A percentile compares a stretch with the other conserved stretches of the same genome.
Conservation (phyloP, 2,797 vertebrate genomes). For the Sparus aurata region DNA sequence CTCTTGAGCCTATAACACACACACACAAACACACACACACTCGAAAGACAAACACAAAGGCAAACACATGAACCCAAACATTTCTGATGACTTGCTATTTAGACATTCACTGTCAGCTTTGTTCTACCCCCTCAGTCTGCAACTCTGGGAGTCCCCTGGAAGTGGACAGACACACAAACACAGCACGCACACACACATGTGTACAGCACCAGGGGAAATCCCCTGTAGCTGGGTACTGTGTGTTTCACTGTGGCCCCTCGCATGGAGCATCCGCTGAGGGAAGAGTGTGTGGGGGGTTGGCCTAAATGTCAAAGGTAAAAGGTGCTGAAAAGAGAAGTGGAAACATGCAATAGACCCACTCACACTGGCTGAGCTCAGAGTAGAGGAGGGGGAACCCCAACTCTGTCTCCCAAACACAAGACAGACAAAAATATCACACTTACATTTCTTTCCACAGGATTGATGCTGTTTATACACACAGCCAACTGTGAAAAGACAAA, state of each 20-base stretch:
- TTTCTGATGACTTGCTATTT: constrained; percentile 57
- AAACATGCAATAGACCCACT: constrained; percentile 79
- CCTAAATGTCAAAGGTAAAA: constrained; percentile 84
- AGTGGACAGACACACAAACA: constrained; percentile 62
- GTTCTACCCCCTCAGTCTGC: constrained; percentile 66
- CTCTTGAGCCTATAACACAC: constrained; percentile 14
- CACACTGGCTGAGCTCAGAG: constrained; percentile 59
- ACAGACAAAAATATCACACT: constrained; percentile 50
- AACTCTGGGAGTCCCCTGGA: constrained; percentile 73
- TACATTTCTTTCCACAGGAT: constrained; percentile 56
- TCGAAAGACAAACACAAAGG: constrained; percentile 6
- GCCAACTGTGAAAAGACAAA: constrained; percentile 21
- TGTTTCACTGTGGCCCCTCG: constrained; percentile 64
- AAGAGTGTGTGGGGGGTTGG: constrained; percentile 77
- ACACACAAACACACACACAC: constrained; percentile 11
- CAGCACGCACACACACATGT: constrained; percentile 34
- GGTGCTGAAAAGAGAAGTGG: constrained; percentile 65
- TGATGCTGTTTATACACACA: constrained; percentile 30
- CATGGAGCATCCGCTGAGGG: constrained; percentile 66
- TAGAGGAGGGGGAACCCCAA: constrained; percentile 77
- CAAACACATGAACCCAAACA: constrained; percentile 30
- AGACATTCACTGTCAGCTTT: constrained; percentile 60
- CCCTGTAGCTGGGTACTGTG: constrained; percentile 61
- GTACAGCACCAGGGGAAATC: constrained; percentile 69
- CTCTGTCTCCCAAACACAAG: constrained; percentile 46